phyloP scores from a whole-genome alignment of 1,140 invertebrate genomes.

The Drosophila littoralis region DNA sequence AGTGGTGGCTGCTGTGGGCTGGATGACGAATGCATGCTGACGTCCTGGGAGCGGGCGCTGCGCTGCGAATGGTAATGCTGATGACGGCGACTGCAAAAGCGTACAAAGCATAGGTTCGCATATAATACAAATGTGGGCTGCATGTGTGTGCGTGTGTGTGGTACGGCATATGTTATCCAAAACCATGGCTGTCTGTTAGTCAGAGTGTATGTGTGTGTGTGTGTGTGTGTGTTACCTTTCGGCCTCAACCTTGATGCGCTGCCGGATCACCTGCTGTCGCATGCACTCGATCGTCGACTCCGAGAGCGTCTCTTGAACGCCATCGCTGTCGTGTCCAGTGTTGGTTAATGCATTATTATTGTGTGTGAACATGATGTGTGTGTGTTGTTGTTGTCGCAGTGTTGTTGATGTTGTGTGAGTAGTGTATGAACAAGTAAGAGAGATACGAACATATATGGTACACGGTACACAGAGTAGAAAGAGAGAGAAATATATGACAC shows the following conservation, averaged over 20 bases:
- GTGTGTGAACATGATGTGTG: constrained; percentile 12
- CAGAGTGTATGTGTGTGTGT: constrained; percentile 5
- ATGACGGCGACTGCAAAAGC: constrained; percentile 87
- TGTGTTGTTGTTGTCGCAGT: constrained; percentile 15
- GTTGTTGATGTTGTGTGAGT: constrained; percentile 29
- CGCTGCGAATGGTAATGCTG: constrained; percentile 92
- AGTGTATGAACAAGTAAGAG: constrained; percentile 29
- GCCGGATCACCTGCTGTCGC: constrained; percentile 89
- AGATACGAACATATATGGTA: constrained; percentile 21
- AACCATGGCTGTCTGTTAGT: constrained; percentile 15
- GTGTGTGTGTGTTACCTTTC: constrained; percentile 86
- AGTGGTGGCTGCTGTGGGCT: constrained; percentile 27
- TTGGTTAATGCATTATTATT: constrained; percentile 32
- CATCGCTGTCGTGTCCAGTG: constrained; percentile 81
- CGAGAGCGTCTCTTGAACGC: constrained; percentile 85
- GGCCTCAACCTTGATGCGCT: constrained; percentile 89
- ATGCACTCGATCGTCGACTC: constrained; percentile 90
- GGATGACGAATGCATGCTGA: constrained; percentile 73
- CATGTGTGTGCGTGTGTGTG: constrained; percentile 4
- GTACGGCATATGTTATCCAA: not conserved
- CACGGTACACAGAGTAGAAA: constrained; percentile 50
- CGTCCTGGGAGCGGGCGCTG: constrained; percentile 87
- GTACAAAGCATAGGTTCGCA: constrained; percentile 29
- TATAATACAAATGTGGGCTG: constrained; percentile 13
- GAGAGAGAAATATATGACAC: constrained; percentile 52